A percentile compares a stretch with the other conserved stretches of the same genome.
These are phyloP conservation scores for Oncopeltus fasciatus DNA, from an alignment of 1,140 invertebrate species.

Conservation along the genomic window DNA sequence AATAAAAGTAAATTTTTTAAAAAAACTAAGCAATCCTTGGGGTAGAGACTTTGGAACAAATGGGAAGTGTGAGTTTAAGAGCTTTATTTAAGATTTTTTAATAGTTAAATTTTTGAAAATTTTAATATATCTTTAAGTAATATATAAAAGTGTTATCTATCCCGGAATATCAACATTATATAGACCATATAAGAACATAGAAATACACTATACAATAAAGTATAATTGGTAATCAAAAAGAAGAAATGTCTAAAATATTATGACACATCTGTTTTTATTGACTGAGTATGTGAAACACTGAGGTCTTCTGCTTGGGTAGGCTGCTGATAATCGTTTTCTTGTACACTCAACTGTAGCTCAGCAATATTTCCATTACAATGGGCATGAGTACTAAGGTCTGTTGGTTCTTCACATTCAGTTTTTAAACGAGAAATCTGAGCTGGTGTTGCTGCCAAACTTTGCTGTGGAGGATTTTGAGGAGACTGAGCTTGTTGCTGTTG, in stretches of 20 bases:
- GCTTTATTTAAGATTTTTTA: background rate
- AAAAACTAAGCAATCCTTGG: too few species aligned
- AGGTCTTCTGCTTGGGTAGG: conserved; percentile 17
- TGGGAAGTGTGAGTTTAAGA: too few species aligned
- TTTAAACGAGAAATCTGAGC: background rate
- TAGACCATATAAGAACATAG: background rate
- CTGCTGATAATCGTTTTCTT: conserved; percentile 10
- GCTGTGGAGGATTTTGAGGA: background rate
- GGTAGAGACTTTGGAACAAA: too few species aligned
- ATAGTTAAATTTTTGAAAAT: background rate
- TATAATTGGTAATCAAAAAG: conserved; percentile 1
- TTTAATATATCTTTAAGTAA: background rate
- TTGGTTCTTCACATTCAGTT: conserved; percentile 15
- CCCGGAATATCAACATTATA: background rate
- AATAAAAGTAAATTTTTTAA: too few species aligned
- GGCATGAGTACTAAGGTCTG: conserved; percentile 18
- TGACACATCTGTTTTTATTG: conserved; percentile 18
- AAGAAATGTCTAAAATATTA: conserved; percentile 3
- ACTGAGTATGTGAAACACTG: conserved; percentile 14
- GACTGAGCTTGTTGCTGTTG: conserved; percentile 1
- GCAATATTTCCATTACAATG: conserved; percentile 11
- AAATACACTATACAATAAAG: too few species aligned
- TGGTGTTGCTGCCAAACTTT: background rate
- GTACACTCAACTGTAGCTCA: conserved; percentile 14
- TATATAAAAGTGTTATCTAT: background rate